Conservation (phyloP, 2,888 invertebrate genomes). For the Drosophila emarginata region DNA sequence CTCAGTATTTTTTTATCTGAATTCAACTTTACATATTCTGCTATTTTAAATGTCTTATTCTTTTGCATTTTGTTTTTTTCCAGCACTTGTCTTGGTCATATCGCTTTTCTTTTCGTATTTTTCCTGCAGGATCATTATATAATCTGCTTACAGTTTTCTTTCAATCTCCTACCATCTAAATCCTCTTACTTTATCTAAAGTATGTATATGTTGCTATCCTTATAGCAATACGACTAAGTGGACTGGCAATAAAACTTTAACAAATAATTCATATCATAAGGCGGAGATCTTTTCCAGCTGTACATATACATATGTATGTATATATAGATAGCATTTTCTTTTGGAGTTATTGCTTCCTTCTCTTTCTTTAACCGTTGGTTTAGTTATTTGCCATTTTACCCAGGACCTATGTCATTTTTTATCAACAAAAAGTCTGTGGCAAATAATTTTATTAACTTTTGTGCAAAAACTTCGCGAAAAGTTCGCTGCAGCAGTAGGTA, state of each 20-base stretch:
- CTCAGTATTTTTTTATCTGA: no score
- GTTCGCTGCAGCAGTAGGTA: constrained; percentile 43
- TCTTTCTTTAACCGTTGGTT: constrained; percentile 11
- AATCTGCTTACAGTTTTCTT: not conserved
- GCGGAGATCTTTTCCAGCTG: constrained; percentile 18
- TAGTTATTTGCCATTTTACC: constrained; percentile 62
- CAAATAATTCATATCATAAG: constrained; percentile 30
- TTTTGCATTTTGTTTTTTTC: no score
- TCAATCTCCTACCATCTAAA: not conserved
- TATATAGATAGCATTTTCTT: constrained; percentile 19
- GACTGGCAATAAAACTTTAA: constrained; percentile 55
- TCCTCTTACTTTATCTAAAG: not conserved
- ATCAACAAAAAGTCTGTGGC: constrained; percentile 75
- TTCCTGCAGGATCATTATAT: not conserved
- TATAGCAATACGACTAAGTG: constrained; percentile 37
- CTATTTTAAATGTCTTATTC: no score
- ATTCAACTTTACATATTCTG: no score
- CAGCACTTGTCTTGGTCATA: no score
- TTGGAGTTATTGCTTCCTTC: constrained; percentile 3
- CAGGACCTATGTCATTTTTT: constrained; percentile 70
- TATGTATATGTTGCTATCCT: not conserved
- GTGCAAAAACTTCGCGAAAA: constrained; percentile 60
- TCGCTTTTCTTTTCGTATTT: no score
- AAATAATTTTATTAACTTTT: constrained; percentile 80
- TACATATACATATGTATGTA: not conserved